Evolutionary conservation across 2,797 vertebrate species (phyloP), one percentile per base, ranked within the genome.

Genomic region (Enteromius afrohamiltoni): DNA sequence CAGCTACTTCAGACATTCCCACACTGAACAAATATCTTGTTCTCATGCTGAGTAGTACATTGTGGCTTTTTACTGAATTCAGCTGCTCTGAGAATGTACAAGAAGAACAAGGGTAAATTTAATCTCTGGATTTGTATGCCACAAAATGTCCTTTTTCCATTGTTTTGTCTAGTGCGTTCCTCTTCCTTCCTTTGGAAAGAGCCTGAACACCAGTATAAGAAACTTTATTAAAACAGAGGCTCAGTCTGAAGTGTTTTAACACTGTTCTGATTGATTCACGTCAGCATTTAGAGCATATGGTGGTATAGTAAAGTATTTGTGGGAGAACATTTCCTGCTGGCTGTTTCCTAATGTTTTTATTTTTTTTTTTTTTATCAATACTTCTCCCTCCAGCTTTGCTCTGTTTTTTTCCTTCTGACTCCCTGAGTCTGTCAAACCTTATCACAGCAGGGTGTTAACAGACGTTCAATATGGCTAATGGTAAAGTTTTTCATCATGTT

Each of bases 401-500:
- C n/a, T 62, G 42, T 62, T 85, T 85, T 84, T 70, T 17, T 75
- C 14, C 34, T 42, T 73, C 13, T 78, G 40, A 29, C 26, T 64
- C 17, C 19, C 71, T 87, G 74, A 17, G 65, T 78, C 85, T 45
- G 75, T 82, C 49, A 55, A 83, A 83, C 85, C 62, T 37, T 86
- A 82, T 88, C 83, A 79, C 69, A 40, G 23, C 82, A 86, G 73
- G 55, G 82, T 34, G 31, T 55, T 81, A 76, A 89, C 90, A 79
- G 84, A 78, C 85, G 80, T 77, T 82, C 88, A 84, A 29, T 53
- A 74, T 23, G 75, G 60, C 51, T 62, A 62, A 65, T 53, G 86
- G 62, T 19, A 26, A 45, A 26, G 29, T 23, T 68, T 17, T 76
- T 60, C 70, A 62, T 21, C 77, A 76, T 9, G 13, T 73, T 79